Conservation (phyloP, 2,888 invertebrate species). For the Embidobia sp. region DNA sequence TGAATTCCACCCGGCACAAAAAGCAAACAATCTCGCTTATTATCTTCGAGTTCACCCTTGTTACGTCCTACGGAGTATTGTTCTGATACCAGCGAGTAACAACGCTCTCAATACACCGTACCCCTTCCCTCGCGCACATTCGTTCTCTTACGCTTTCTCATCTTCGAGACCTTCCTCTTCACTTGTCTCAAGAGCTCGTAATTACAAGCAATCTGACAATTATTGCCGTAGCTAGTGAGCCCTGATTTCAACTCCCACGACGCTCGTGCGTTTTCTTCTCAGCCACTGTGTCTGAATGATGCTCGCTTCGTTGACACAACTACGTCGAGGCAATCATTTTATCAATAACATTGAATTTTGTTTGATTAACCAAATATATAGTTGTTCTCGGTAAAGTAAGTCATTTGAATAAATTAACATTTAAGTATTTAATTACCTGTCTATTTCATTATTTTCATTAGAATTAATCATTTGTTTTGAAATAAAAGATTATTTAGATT, state of each 20-base stretch:
- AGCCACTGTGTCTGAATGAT: constrained; percentile 17
- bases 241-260: constrained; percentile 67
- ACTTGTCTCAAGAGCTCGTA: constrained; percentile 78
- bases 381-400: no score
- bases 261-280: constrained; percentile 46
- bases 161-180: constrained; percentile 65
- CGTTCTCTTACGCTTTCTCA: constrained; percentile 59
- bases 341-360: no score
- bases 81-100: constrained; percentile 40
- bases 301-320: not conserved
- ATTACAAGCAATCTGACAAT: constrained; percentile 79
- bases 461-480: no score
- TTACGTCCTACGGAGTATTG: constrained; percentile 48
- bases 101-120: constrained; percentile 20
- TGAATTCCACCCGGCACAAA: no score
- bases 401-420: no score
- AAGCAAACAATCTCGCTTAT: constrained; percentile 66
- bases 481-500: no score
- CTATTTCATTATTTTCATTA: no score
- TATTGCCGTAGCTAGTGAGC: constrained; percentile 70
- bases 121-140: constrained; percentile 22
- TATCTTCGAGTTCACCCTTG: constrained; percentile 53
- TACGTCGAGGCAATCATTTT: no score
- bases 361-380: no score
- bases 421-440: no score